These are phyloP conservation scores for Homalodisca vitripennis DNA, from an alignment of 1,140 invertebrate species.

Conservation along the genomic window DNA sequence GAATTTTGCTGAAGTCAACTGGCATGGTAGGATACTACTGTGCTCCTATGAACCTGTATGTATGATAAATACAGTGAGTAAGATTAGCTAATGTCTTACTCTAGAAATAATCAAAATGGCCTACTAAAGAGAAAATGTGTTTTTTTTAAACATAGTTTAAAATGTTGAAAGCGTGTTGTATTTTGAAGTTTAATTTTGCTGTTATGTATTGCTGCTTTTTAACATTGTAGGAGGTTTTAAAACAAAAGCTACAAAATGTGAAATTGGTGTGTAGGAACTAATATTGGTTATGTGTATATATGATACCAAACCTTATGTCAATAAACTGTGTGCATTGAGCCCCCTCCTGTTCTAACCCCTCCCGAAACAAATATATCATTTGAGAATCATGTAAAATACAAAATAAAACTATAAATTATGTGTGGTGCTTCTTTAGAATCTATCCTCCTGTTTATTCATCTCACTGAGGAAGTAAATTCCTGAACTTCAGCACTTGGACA, in stretches of 20 bases:
- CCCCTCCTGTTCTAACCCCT: constrained; percentile 3
- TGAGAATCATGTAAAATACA: constrained; percentile 32
- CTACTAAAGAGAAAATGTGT: constrained; percentile 23
- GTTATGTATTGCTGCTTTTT: constrained; percentile 27
- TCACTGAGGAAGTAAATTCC: no score
- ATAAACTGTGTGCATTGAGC: constrained; percentile 28
- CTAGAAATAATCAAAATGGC: constrained; percentile 31
- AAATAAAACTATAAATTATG: constrained; percentile 28
- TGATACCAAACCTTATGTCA: constrained; percentile 27
- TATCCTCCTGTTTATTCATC: background rate
- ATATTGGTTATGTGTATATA: constrained; percentile 31
- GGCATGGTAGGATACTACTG: constrained; percentile 5
- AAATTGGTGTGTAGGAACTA: constrained; percentile 28
- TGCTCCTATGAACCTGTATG: constrained; percentile 1
- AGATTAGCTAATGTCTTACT: constrained; percentile 27
- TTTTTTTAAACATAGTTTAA: constrained; percentile 25
- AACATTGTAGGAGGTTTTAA: constrained; percentile 29
- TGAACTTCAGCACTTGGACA: no score
- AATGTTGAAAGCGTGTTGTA: constrained; percentile 29
- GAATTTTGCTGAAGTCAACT: background rate
- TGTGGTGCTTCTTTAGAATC: background rate
- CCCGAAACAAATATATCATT: constrained; percentile 28
- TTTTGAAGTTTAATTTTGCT: constrained; percentile 25
- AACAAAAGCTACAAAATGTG: constrained; percentile 28
- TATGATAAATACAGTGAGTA: constrained; percentile 21